Conservation (phyloP, 2,113 vertebrate genomes). For the Ceyx cyanopectus region DNA sequence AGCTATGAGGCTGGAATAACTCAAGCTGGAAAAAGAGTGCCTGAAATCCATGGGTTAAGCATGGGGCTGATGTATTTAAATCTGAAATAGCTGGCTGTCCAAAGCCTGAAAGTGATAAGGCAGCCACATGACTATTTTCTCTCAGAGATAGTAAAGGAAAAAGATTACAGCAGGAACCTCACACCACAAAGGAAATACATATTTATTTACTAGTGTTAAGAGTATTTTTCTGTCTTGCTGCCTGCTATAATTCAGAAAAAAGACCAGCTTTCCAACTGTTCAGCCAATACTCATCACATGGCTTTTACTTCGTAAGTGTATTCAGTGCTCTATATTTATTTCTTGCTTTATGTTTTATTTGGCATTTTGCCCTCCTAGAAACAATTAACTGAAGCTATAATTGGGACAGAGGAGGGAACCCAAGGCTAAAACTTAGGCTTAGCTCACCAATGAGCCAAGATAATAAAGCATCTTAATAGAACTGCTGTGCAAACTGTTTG, state of each 20-base stretch:
- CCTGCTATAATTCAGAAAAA: constrained; percentile 39
- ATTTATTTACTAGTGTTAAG: constrained; percentile 51
- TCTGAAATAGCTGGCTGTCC: constrained; percentile 33
- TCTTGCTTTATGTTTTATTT: constrained; percentile 53
- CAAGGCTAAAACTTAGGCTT: constrained; percentile 39
- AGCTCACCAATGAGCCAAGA: constrained; percentile 15
- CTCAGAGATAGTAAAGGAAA: constrained; percentile 36
- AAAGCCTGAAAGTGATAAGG: constrained; percentile 35
- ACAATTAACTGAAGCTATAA: constrained; percentile 58
- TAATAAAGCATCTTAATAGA: constrained; percentile 54
- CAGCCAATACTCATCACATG: not conserved
- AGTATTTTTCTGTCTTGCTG: constrained; percentile 21
- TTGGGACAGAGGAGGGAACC: constrained; percentile 43
- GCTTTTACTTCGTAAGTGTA: not conserved
- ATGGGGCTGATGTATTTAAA: constrained; percentile 3
- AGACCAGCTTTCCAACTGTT: constrained; percentile 8
- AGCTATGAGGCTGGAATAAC: not conserved
- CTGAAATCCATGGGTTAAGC: constrained; percentile 36
- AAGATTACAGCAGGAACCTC: constrained; percentile 19
- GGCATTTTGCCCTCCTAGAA: constrained; percentile 52
- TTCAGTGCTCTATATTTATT: constrained; percentile 16
- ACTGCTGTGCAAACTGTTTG: not conserved
- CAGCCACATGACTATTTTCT: constrained; percentile 17
- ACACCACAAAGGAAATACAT: constrained; percentile 39
- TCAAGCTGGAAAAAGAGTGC: not conserved